phyloP scores from a whole-genome alignment of 2,113 vertebrate species.

The Abramis brama region DNA sequence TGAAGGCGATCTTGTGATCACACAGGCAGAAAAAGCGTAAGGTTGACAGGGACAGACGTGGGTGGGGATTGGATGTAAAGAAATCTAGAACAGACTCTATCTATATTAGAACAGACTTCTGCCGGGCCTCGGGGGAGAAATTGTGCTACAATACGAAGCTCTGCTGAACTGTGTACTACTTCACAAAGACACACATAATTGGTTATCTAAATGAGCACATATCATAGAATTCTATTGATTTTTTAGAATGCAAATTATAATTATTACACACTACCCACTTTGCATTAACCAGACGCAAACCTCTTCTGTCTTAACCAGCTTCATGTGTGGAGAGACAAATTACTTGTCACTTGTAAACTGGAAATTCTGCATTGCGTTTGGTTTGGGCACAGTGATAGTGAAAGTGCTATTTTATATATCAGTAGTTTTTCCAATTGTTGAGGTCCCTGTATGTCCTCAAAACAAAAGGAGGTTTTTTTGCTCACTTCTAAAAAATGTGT shows the following conservation, averaged over 20 bases:
- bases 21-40: not conserved
- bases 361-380: not conserved
- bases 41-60: not conserved
- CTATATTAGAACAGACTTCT: not conserved
- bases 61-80: not conserved
- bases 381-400: not conserved
- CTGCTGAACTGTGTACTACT: conserved; percentile 3
- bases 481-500: not conserved
- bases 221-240: not conserved
- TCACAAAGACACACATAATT: not conserved
- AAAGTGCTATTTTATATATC: not conserved
- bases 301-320: not conserved
- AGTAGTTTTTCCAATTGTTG: not conserved
- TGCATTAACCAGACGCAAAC: not conserved
- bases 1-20: not conserved
- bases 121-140: not conserved
- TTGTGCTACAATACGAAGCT: not conserved
- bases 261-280: not conserved
- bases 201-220: not conserved
- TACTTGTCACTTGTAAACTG: not conserved
- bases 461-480: not conserved
- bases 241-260: not conserved
- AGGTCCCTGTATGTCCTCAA: not conserved
- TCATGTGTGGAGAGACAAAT: conserved; percentile 4
- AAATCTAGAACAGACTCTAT: not conserved